Evolutionary conservation across 2,113 vertebrate genomes (phyloP), one percentile per base, ranked within the genome.

Genomic region (Piprites chloris): DNA sequence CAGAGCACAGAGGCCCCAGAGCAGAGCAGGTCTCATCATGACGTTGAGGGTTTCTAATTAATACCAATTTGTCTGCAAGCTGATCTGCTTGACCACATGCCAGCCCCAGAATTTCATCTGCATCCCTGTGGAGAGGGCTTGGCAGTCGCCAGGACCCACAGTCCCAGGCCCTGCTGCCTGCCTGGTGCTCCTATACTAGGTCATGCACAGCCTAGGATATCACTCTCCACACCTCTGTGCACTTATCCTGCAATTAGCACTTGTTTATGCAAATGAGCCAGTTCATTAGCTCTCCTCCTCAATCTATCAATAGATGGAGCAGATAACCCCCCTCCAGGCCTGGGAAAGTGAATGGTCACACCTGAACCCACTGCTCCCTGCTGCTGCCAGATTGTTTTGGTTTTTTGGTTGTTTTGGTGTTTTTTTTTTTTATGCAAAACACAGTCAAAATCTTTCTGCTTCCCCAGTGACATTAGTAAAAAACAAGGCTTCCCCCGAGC

Each of bases 81-180:
- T 89, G 65, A 89, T 69, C 46, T 89, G 55, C 44, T 47, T 8
- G 2, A 86, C 42, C 68, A 53, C 72, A 28, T 23, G 37, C 76
- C 80, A 46, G 46, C 9, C 8, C 12, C 65, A 59, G 50, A 46
- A 71, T 61, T 89, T 49, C 59, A 86, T 23, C 46, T 5, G 28
- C 46, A 21, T 28, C 55, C 50, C 73, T 12, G 55, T 0, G 8
- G 33, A 44, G 13, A 58, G 2, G 42, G 46, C 21, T 62, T 35
- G 32, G 66, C 59, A 65, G 37, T 30, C 0, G 0, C 22, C 65
- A 75, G 67, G 39, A 73, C 21, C 11, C 5, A 3, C 16, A 50
- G 22, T 7, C n/a, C 58, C 41, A 39, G 16, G 32, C 56, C 39
- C 26, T 33, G 33, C 27, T 20, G 26, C 65, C 52, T 63, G 39